Conservation (phyloP, 2,888 invertebrate genomes). For the Chloroclystis v-ata region DNA sequence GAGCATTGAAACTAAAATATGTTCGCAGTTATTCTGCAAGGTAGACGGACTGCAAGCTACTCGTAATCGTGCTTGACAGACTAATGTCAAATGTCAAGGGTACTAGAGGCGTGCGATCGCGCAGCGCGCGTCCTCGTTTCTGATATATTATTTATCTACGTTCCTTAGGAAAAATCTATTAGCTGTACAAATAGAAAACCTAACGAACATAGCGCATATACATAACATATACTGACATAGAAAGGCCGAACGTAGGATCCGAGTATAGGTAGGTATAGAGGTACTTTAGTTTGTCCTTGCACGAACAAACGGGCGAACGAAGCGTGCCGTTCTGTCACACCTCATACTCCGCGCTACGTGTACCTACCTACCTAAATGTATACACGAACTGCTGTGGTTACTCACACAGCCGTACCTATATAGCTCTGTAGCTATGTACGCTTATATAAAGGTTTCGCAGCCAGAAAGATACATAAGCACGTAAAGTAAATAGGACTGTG, state of each 20-base stretch:
- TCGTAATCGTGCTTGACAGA: conserved; percentile 36
- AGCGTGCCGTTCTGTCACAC: conserved; percentile 30
- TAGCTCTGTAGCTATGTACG: conserved; percentile 27
- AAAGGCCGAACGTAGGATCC: conserved; percentile 16
- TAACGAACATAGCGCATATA: too few species aligned
- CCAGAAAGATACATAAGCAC: conserved; percentile 29
- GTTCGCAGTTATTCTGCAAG: conserved; percentile 17
- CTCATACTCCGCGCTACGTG: conserved; percentile 24
- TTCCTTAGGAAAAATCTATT: too few species aligned
- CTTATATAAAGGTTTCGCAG: conserved; percentile 29
- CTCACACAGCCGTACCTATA: conserved; percentile 28
- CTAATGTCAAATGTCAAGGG: conserved; percentile 52
- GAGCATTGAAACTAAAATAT: background rate
- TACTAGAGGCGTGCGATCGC: conserved; percentile 32
- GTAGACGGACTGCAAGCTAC: conserved; percentile 17
- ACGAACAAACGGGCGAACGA: conserved; percentile 26
- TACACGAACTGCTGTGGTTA: conserved; percentile 27
- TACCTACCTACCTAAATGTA: conserved; percentile 15
- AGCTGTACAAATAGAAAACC: too few species aligned
- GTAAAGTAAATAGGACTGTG: conserved; percentile 29
- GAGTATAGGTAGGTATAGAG: conserved; percentile 12
- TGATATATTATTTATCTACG: background rate
- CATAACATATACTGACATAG: background rate
- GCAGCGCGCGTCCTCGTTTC: conserved; percentile 14
- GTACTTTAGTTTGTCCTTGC: conserved; percentile 28